Evolutionary conservation across 2,113 vertebrate species (phyloP).

Genomic region (Embiotoca jacksoni): DNA sequence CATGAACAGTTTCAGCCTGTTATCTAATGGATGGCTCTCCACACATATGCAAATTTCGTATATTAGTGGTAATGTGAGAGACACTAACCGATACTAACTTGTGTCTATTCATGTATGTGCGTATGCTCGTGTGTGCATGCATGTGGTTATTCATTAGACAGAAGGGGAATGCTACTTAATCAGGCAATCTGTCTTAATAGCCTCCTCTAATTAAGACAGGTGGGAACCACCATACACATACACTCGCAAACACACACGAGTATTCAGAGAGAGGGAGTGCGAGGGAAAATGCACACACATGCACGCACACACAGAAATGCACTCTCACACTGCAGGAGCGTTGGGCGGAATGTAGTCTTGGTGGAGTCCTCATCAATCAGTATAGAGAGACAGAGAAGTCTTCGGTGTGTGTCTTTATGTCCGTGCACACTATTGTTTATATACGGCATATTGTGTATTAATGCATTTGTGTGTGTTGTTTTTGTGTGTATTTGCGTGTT

Average conservation of each 20-base stretch:
- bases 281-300: neutral
- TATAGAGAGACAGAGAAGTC: slow-evolving; percentile 32
- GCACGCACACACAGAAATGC: slow-evolving; percentile 2
- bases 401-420: slow-evolving; percentile 5
- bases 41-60: slow-evolving; percentile 5
- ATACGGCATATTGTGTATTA: slow-evolving; percentile 13
- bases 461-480: slow-evolving; percentile 12
- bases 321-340: slow-evolving; percentile 27
- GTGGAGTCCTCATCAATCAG: slow-evolving; percentile 69
- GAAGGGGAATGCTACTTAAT: slow-evolving; percentile 69
- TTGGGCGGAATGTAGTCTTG: slow-evolving; percentile 50
- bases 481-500: slow-evolving; percentile 12
- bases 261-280: neutral
- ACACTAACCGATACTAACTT: neutral
- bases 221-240: slow-evolving; percentile 44
- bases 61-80: neutral
- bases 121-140: neutral
- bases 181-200: slow-evolving; percentile 76
- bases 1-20: neutral
- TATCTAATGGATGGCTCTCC: neutral
- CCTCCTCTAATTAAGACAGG: slow-evolving; percentile 73
- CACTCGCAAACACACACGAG: slow-evolving; percentile 7
- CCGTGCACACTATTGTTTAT: neutral
- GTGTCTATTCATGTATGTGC: slow-evolving; percentile 18
- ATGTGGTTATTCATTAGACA: slow-evolving; percentile 57